Base-by-base conservation (phyloP, 2,888 invertebrate species). In the Galerucella nymphaeae region DNA sequence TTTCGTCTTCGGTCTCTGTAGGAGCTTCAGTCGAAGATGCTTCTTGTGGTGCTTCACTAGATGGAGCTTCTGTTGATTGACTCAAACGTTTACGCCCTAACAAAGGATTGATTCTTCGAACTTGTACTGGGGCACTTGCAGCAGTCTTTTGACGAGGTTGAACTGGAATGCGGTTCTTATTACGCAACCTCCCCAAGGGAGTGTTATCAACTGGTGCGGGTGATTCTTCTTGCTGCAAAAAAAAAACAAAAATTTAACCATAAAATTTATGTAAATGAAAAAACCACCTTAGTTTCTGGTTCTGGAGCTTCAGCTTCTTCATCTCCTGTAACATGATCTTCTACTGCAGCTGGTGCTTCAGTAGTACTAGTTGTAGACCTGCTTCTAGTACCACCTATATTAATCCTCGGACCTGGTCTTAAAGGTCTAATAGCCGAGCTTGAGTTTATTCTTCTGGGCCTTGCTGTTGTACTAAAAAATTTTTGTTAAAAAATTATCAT, bases 361-460 rank as follows among this genome's bases (percentile, higher is more conserved):
- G 89, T 85, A 0, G 88, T 86, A 0, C 85, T 83, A 0, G 83
- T 85, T 64, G 82, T 80, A 48, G 87, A 84, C 13, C 89, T 89
- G 1, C 89, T 88, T 80, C 90, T 88, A 69, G 88, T 85, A 58
- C 84, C 89, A 30, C 80, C 79, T 76, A 92, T 84, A 82, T 91
- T 92, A 62, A 93, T 86, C 80, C 91, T 89, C 2, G 91, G 90
- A 2, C 92, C 92, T 0, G 93, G 93, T 70, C 93, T 88, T 66
- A 92, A 86, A 0, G 92, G 89, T 66, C 92, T 88, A 30, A 90
- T 88, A 5, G 85, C 86, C 1, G 85, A 84, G 42, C 81, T 85
- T 78, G 78, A 80, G 41, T 80, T 80, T 1, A 85, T 79, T 18
- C 88, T 85, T 10, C 87, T 85, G 14, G 86, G 85, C 14, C 85